Percentiles rank a stretch among this genome's conserved stretches.
phyloP scores from a whole-genome alignment of 2,113 vertebrate species.

The Rhabdornis inornatus region DNA sequence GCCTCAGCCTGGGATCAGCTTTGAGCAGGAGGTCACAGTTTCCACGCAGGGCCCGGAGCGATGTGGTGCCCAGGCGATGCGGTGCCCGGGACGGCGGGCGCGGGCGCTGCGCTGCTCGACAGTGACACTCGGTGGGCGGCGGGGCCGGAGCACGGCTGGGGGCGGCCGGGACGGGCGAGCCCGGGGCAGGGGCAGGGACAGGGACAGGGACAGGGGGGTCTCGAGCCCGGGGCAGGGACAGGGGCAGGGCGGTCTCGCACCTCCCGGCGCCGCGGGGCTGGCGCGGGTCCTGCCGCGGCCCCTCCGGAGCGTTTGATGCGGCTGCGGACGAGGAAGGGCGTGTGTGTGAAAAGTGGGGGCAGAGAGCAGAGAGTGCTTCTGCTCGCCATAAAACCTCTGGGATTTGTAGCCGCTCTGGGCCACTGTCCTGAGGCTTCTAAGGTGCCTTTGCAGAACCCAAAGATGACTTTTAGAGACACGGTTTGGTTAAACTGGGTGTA shows the following conservation, averaged over 20 bases:
- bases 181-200: too few species aligned
- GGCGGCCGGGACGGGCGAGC: rapidly evolving
- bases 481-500: not conserved
- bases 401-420: not conserved
- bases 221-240: too few species aligned
- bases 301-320: not conserved
- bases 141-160: not conserved
- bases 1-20: not conserved
- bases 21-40: not conserved
- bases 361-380: not conserved
- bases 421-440: not conserved
- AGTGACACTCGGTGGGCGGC: constrained; percentile 13
- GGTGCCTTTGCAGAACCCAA: not conserved
- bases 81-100: not conserved
- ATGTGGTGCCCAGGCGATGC: too few species aligned
- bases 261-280: not conserved
- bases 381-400: not conserved
- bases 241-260: not conserved
- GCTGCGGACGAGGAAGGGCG: not conserved
- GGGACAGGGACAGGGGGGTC: too few species aligned
- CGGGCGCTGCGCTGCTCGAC: not conserved
- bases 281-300: not conserved
- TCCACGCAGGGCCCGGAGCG: rapidly evolving
- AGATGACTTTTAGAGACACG: rapidly evolving
- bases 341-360: not conserved